Evolutionary conservation across 2,797 vertebrate genomes (phyloP), one percentile per base, ranked within the genome.

Genomic region (Anas bahamensis): DNA sequence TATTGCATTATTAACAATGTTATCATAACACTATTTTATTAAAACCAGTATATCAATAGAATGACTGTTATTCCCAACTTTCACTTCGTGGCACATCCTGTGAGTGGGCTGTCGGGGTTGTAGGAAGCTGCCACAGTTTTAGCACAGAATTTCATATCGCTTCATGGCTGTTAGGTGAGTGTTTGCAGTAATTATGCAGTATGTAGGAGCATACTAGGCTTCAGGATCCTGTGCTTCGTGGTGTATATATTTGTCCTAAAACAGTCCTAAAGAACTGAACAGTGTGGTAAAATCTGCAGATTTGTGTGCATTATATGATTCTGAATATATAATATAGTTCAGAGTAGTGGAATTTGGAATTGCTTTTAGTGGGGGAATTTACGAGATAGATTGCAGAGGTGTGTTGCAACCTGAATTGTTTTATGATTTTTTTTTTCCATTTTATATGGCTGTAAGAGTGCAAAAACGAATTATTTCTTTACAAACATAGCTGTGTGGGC

Each of bases 1-100:
- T 93, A 83, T 37, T 94, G 56, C n/a, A 87, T 92, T 96, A 92
- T 91, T 93, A 95, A 93, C 50, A 93, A 23, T 90, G 83, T 83
- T 81, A 78, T 81, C 16, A 46, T 89, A 75, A 68, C 76, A 14
- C 10, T 63, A 13, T 76, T 68, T 93, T 94, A 96, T 96, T 96
- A 92, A 96, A 96, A 92, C 89, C 89, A 83, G 52, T 95, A 93
- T 86, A 96, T 96, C 95, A 94, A 35, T 64, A 86, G 53, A 86
- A 86, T 92, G 13, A 29, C 39, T 88, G 10, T 69, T 92, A 44
- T 88, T 92, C 15, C 35, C n/a, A 73, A 2, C 42, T 21, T 92
- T 89, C 35, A 44, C 83, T 95, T 86, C 41, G 8, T 78, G 79
- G 39, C n/a, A 41, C 79, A 44, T 88, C 33, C 73, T 88, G 42